Percentiles rank a stretch among this genome's conserved stretches.
Evolutionary conservation across 2,797 vertebrate species (phyloP).

Genomic region (Onychomys torridus): DNA sequence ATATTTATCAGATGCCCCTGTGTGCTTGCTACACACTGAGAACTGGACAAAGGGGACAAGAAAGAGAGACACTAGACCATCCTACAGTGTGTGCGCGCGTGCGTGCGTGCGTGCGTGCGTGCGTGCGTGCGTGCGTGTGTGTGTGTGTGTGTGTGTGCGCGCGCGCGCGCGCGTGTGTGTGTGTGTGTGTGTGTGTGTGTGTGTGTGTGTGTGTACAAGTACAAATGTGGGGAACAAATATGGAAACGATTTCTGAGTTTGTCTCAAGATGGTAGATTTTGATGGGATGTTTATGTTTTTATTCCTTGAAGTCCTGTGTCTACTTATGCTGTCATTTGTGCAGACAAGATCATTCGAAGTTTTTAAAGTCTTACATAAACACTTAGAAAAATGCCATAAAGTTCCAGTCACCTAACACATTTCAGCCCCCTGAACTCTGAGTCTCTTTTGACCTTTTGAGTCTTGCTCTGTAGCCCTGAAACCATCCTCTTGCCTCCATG

Average conservation of each 20-base stretch:
- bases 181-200: not conserved
- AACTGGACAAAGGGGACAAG: not conserved
- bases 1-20: not conserved
- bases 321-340: not conserved
- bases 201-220: not conserved
- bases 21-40: not conserved
- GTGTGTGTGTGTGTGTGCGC: not conserved
- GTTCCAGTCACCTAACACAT: not conserved
- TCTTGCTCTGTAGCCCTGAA: not conserved
- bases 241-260: constrained; percentile 24
- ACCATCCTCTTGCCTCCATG: not conserved
- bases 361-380: not conserved
- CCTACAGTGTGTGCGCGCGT: not conserved
- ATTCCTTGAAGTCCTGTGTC: constrained; percentile 36
- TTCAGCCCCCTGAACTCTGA: not conserved
- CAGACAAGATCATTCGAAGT: not conserved
- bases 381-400: not conserved
- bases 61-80: not conserved
- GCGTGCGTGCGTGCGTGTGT: not conserved
- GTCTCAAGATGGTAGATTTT: constrained; percentile 7
- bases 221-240: constrained; percentile 13
- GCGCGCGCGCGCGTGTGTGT: not conserved
- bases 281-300: constrained; percentile 6
- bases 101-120: not conserved
- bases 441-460: not conserved